Evolutionary conservation across 2,888 invertebrate species (phyloP).

Genomic region (Callyntrura guangdongensis): DNA sequence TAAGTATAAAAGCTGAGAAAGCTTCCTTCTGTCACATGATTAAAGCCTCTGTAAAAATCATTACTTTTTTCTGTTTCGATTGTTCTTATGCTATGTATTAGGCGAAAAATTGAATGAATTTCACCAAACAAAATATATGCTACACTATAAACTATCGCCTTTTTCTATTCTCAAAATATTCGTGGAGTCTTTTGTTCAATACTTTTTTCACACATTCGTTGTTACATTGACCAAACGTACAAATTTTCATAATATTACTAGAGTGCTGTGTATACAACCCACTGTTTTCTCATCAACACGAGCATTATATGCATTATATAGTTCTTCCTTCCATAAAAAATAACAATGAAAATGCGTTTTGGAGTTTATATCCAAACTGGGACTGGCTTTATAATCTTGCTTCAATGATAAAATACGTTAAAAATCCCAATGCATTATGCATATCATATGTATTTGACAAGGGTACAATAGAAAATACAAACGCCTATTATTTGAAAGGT

Average conservation of each 20-base stretch:
- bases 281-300: too few relatives aligned
- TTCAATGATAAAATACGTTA: not conserved
- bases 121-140: too few relatives aligned
- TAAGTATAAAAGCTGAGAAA: constrained; percentile 50
- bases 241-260: too few relatives aligned
- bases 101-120: not conserved
- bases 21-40: constrained; percentile 40
- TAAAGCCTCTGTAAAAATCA: constrained; percentile 17
- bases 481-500: constrained; percentile 16
- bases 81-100: not conserved
- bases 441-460: constrained; percentile 24
- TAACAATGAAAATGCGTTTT: not conserved
- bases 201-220: too few relatives aligned
- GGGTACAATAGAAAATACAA: constrained; percentile 2
- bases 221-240: too few relatives aligned
- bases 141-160: too few relatives aligned
- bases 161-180: too few relatives aligned
- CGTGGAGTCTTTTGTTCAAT: too few relatives aligned
- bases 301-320: too few relatives aligned
- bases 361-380: constrained; percentile 14
- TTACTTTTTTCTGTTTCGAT: not conserved
- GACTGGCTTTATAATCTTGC: constrained; percentile 15
- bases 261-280: too few relatives aligned
- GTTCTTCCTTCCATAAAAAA: not conserved
- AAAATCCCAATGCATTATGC: not conserved